A percentile compares a stretch with the other conserved stretches of the same genome.
phyloP scores from a whole-genome alignment of 1,140 invertebrate genomes.

The Whitmania pigra region DNA sequence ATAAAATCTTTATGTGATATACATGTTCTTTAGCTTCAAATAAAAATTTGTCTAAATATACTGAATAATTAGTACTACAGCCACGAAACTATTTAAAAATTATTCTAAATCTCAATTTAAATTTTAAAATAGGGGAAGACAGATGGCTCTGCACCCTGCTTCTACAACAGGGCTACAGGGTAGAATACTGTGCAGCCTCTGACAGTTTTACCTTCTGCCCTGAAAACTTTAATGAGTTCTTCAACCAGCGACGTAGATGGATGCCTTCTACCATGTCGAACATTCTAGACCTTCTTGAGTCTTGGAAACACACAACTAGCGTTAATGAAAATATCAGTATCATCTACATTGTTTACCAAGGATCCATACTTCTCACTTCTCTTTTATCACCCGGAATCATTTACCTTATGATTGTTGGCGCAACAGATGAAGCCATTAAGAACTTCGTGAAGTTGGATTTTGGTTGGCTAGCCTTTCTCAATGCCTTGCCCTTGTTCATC shows the following conservation, averaged over 20 bases:
- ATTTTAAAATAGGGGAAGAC: constrained; percentile 46
- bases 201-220: constrained; percentile 53
- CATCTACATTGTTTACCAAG: constrained; percentile 46
- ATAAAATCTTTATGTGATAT: neutral
- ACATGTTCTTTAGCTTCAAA: neutral
- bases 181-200: constrained; percentile 53
- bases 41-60: neutral
- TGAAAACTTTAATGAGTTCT: constrained; percentile 44
- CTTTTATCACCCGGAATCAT: constrained; percentile 54
- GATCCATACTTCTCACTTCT: constrained; percentile 46
- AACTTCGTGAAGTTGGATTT: constrained; percentile 1
- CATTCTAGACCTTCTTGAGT: constrained; percentile 49
- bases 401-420: constrained; percentile 51
- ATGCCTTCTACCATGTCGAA: constrained; percentile 54
- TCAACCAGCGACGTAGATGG: constrained; percentile 49
- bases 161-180: constrained; percentile 50
- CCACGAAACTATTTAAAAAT: neutral
- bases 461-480: neutral
- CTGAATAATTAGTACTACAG: neutral
- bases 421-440: constrained; percentile 47
- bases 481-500: constrained; percentile 42
- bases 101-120: constrained; percentile 21
- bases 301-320: constrained; percentile 45
- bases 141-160: constrained; percentile 53
- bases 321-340: constrained; percentile 51